These are phyloP conservation scores for Hirtodrosophila histrioides DNA, from an alignment of 2,888 invertebrate genomes.

Conservation along the genomic window DNA sequence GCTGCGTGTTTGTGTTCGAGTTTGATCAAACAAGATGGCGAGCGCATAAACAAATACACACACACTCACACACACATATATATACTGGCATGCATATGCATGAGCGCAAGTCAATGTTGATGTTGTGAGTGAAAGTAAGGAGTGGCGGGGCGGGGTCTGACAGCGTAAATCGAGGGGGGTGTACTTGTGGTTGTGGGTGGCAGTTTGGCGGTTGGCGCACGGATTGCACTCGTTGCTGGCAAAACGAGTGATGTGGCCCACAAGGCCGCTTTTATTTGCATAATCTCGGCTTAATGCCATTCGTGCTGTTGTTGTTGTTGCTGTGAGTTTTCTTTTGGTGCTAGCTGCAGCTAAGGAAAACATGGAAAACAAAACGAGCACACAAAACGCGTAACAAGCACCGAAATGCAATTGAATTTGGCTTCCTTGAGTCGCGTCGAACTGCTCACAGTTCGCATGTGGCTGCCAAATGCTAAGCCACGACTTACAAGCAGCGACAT, in stretches of 20 bases:
- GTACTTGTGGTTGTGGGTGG: neutral
- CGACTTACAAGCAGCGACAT: conserved; percentile 45
- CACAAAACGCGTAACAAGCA: neutral
- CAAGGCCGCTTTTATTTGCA: conserved; percentile 56
- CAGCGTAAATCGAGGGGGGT: neutral
- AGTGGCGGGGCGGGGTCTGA: neutral
- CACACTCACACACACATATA: conserved; percentile 3
- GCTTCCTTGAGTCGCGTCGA: conserved; percentile 29
- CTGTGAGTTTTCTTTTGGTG: conserved; percentile 11
- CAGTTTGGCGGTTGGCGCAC: conserved; percentile 8
- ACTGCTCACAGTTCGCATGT: conserved; percentile 39
- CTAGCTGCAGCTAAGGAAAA: conserved; percentile 9
- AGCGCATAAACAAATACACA: conserved; percentile 29
- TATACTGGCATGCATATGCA: conserved; percentile 41
- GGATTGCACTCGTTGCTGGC: conserved; percentile 39
- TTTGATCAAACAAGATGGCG: conserved; percentile 72
- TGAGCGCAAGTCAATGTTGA: conserved; percentile 42
- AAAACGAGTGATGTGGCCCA: conserved; percentile 34
- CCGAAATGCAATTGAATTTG: conserved; percentile 52
- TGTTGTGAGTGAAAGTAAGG: conserved; percentile 44
- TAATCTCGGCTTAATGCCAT: conserved; percentile 54
- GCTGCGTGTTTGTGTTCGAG: conserved; percentile 45
- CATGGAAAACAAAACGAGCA: conserved; percentile 3
- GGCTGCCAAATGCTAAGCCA: conserved; percentile 44
- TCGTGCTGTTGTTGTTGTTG: conserved; percentile 7